These are phyloP conservation scores for Serranochromis macrocephalus DNA, from an alignment of 2,113 vertebrate genomes.

Conservation along the genomic window DNA sequence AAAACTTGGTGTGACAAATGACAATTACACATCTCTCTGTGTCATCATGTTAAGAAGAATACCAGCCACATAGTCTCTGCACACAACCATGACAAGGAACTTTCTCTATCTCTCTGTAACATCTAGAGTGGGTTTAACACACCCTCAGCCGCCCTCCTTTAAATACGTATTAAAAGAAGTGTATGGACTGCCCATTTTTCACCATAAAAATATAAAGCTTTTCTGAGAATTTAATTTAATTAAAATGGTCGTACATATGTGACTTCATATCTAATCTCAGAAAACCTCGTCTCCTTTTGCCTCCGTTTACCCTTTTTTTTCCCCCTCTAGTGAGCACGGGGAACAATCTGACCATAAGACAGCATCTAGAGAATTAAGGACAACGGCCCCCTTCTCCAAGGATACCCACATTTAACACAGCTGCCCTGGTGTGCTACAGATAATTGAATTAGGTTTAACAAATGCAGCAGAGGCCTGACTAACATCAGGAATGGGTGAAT, in stretches of 20 bases:
- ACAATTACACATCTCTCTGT: neutral
- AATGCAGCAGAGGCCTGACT: conserved; percentile 61
- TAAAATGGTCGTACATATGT: neutral
- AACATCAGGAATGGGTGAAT: conserved; percentile 61
- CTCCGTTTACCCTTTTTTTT: neutral
- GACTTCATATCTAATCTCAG: neutral
- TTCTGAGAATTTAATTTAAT: neutral
- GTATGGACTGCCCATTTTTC: neutral
- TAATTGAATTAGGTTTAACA: conserved; percentile 68
- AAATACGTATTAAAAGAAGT: neutral
- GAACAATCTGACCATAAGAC: conserved; percentile 37
- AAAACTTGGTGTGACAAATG: neutral
- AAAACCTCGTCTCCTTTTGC: neutral
- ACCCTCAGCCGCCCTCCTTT: neutral
- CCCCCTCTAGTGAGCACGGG: neutral
- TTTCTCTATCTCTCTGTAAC: neutral
- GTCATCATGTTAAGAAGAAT: neutral
- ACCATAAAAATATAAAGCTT: neutral
- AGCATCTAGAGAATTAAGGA: conserved; percentile 40
- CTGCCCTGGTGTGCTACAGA: conserved; percentile 57
- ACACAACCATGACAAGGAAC: neutral
- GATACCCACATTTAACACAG: conserved; percentile 63
- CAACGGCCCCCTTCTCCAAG: conserved; percentile 55
- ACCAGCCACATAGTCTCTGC: neutral
- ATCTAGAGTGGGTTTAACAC: neutral